These are phyloP conservation scores for Lophotriccus pileatus DNA, from an alignment of 2,797 vertebrate species.

Conservation along the genomic window DNA sequence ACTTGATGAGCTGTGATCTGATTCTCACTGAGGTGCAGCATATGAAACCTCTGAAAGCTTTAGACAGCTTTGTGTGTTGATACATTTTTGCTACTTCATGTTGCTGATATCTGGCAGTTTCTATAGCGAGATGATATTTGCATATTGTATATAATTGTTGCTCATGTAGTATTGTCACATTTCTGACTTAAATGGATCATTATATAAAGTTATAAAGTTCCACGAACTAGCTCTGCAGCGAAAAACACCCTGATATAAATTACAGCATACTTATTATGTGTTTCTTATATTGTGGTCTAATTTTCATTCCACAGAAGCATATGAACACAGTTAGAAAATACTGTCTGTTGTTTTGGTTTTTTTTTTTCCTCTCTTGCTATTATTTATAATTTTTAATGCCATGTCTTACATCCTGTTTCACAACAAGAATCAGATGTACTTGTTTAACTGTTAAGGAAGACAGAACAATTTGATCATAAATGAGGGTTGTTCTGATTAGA, in stretches of 20 bases:
- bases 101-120: background rate
- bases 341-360: background rate
- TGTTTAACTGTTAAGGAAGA: background rate
- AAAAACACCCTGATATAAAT: background rate
- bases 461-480: background rate
- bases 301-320: background rate
- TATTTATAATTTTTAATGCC: background rate
- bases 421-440: background rate
- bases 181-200: constrained; percentile 9
- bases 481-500: background rate
- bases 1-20: background rate
- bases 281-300: background rate
- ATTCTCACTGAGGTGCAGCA: background rate
- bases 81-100: background rate
- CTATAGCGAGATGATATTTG: background rate
- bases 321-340: background rate
- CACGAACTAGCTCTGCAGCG: background rate
- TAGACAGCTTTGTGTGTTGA: background rate
- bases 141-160: background rate
- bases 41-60: background rate
- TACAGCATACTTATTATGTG: background rate
- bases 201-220: background rate
- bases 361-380: background rate
- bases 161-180: background rate
- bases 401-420: background rate